phyloP scores from a whole-genome alignment of 2,797 vertebrate genomes.

The Ara ararauna region DNA sequence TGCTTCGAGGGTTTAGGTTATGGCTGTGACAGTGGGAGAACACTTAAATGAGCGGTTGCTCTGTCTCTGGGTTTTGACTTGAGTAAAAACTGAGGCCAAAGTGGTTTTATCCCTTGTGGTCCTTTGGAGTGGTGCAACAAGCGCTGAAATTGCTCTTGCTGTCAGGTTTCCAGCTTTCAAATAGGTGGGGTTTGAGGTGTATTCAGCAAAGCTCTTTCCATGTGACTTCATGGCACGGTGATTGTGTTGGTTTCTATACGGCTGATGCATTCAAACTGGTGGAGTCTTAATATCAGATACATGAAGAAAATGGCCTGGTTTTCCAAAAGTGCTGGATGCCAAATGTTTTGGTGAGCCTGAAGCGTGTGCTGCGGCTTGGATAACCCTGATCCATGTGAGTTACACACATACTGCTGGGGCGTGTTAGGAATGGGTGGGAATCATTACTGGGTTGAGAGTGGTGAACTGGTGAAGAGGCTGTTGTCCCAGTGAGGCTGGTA shows the following conservation, averaged over 20 bases:
- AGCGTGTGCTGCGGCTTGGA: fast-evolving
- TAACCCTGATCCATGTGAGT: fast-evolving
- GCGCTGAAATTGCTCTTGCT: neutral
- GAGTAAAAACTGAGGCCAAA: neutral
- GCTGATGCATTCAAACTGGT: neutral
- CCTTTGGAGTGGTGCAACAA: neutral
- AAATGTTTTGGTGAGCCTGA: neutral
- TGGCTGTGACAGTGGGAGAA: neutral
- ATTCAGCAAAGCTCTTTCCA: neutral
- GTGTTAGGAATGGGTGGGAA: neutral
- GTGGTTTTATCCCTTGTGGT: neutral
- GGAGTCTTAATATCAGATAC: neutral
- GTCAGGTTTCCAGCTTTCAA: neutral
- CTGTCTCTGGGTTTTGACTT: neutral
- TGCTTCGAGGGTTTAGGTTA: neutral
- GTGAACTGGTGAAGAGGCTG: neutral
- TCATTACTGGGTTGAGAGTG: neutral
- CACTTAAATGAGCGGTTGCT: neutral
- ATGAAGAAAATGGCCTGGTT: neutral
- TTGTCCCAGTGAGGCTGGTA: neutral
- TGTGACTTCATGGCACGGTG: neutral
- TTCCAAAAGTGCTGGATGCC: neutral
- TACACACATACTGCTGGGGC: fast-evolving
- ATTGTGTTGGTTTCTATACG: neutral
- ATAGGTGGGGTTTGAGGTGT: neutral